phyloP scores from a whole-genome alignment of 2,113 vertebrate genomes.

The Clarias batrachus region DNA sequence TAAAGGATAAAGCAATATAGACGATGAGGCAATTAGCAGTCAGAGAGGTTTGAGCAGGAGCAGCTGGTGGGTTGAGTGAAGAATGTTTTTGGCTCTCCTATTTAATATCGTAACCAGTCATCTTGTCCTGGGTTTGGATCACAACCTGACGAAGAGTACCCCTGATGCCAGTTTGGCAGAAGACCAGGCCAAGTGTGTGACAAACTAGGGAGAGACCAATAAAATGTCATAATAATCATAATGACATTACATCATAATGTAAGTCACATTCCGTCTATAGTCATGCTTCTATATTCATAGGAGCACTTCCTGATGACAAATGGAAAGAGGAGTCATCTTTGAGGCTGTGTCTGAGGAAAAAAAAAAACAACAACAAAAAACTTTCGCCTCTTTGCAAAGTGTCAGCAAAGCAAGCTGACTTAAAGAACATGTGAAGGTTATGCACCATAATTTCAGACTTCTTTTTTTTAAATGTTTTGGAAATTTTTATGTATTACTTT shows the following conservation, averaged over 20 bases:
- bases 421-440: slow-evolving; percentile 61
- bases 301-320: slow-evolving; percentile 31
- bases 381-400: slow-evolving; percentile 53
- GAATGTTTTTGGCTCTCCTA: neutral
- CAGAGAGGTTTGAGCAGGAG: too few relatives aligned
- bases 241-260: neutral
- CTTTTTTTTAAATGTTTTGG: slow-evolving; percentile 65
- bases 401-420: slow-evolving; percentile 48
- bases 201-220: slow-evolving; percentile 17
- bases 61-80: neutral
- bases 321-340: slow-evolving; percentile 21
- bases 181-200: neutral
- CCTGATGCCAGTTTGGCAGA: neutral
- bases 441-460: slow-evolving; percentile 56
- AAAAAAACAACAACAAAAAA: neutral
- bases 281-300: slow-evolving; percentile 28
- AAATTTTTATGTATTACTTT: slow-evolving; percentile 46
- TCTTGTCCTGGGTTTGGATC: neutral
- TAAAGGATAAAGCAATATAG: too few relatives aligned
- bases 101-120: neutral
- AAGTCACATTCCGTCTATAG: neutral
- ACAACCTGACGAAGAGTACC: neutral
- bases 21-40: too few relatives aligned
- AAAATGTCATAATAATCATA: slow-evolving; percentile 34
- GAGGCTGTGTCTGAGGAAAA: slow-evolving; percentile 7